phyloP scores from a whole-genome alignment of 1,140 invertebrate genomes.

The Helicoverpa armigera region DNA sequence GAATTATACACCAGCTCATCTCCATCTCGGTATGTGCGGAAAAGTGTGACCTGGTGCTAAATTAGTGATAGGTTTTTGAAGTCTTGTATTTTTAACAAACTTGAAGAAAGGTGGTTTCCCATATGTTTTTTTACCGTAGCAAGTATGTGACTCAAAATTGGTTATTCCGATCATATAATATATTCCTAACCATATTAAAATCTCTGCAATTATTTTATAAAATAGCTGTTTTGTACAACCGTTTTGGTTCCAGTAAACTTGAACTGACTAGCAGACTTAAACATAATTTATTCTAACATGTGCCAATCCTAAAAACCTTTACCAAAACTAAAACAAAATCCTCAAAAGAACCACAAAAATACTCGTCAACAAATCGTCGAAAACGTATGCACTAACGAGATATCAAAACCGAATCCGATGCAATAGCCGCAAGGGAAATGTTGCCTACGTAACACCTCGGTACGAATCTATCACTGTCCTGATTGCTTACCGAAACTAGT shows the following conservation, averaged over 20 bases:
- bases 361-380: background rate
- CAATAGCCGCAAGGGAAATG: conserved; percentile 49
- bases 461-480: conserved; percentile 65
- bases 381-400: conserved; percentile 48
- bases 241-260: background rate
- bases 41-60: background rate
- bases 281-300: background rate
- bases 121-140: background rate
- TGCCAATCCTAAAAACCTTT: background rate
- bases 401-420: conserved; percentile 43
- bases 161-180: background rate
- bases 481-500: conserved; percentile 58
- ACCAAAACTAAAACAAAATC: background rate
- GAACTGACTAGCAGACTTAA: too few relatives aligned
- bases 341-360: background rate
- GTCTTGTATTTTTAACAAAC: background rate
- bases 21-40: conserved; percentile 1
- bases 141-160: background rate
- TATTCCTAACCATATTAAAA: too few relatives aligned
- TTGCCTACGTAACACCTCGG: conserved; percentile 50
- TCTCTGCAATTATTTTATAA: too few relatives aligned
- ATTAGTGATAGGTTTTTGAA: conserved; percentile 11
- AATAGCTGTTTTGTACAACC: too few relatives aligned
- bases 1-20: conserved; percentile 38
- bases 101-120: background rate